A percentile compares a stretch with the other conserved stretches of the same genome.
Conservation (phyloP, 1,140 invertebrate species). For the Ditylenchus dipsaci region DNA sequence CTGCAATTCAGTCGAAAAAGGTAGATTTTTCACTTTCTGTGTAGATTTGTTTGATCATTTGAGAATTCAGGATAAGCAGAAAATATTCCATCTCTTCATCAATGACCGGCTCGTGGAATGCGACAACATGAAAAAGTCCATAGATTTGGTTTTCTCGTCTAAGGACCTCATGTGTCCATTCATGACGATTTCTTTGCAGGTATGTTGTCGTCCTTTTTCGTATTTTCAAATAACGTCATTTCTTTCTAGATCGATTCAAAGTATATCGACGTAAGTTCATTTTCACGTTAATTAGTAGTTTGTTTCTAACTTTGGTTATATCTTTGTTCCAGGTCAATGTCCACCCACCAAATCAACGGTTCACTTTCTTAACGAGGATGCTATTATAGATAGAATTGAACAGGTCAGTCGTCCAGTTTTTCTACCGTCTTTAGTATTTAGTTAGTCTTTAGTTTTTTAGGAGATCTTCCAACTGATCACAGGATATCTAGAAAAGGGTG, state of each 20-base stretch:
- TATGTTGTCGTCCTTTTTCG: slow-evolving; percentile 6
- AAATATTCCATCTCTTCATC: slow-evolving; percentile 45
- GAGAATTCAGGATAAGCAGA: slow-evolving; percentile 27
- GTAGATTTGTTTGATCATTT: not conserved
- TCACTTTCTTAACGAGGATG: slow-evolving; percentile 45
- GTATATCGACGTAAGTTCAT: too few relatives aligned
- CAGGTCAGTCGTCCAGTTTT: slow-evolving; percentile 33
- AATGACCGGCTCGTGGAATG: slow-evolving; percentile 44
- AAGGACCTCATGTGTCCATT: slow-evolving; percentile 37
- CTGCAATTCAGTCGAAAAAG: slow-evolving; percentile 20
- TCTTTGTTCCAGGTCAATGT: slow-evolving; percentile 45
- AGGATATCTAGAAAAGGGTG: slow-evolving; percentile 12
- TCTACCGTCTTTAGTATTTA: not conserved
- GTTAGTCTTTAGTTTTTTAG: slow-evolving; percentile 14
- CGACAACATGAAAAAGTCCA: slow-evolving; percentile 30
- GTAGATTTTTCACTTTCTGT: slow-evolving; percentile 4
- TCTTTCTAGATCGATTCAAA: too few relatives aligned
- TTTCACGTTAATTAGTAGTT: not conserved
- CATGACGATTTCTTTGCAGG: slow-evolving; percentile 29
- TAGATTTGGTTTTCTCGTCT: slow-evolving; percentile 31
- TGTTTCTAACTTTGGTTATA: slow-evolving; percentile 36
- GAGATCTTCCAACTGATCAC: slow-evolving; percentile 16
- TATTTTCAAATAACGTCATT: not conserved
- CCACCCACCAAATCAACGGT: slow-evolving; percentile 37
- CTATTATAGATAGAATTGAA: slow-evolving; percentile 45